phyloP scores from a whole-genome alignment of 2,888 invertebrate species.

The Yponomeuta cagnagella region DNA sequence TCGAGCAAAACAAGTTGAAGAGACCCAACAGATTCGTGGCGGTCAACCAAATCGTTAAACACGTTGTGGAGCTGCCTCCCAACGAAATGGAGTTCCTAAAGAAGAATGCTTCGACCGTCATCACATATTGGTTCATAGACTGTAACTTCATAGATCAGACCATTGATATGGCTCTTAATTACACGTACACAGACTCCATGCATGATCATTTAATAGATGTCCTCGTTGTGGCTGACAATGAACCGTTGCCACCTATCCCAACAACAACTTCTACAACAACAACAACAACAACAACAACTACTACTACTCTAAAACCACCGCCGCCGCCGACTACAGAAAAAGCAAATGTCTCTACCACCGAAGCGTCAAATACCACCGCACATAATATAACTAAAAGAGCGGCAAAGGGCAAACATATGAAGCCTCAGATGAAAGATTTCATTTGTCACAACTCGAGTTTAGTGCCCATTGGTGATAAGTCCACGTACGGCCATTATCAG shows the following conservation, averaged over 20 bases:
- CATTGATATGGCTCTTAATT: conserved; percentile 75
- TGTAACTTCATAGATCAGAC: conserved; percentile 82
- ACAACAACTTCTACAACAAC: conserved; percentile 67
- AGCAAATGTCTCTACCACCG: conserved; percentile 30
- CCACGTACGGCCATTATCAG: conserved; percentile 84
- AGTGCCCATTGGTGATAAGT: conserved; percentile 79
- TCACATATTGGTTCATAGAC: conserved; percentile 88
- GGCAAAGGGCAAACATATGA: conserved; percentile 32
- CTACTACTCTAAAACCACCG: conserved; percentile 44
- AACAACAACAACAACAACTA: conserved; percentile 54
- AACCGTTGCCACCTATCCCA: conserved; percentile 73
- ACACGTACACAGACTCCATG: conserved; percentile 79
- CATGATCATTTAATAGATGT: conserved; percentile 79
- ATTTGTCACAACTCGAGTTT: conserved; percentile 68
- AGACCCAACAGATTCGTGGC: conserved; percentile 78
- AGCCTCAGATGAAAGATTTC: conserved; percentile 33
- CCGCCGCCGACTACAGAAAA: conserved; percentile 31
- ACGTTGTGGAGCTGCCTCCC: conserved; percentile 74
- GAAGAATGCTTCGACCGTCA: conserved; percentile 60
- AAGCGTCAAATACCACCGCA: conserved; percentile 27
- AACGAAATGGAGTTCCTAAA: conserved; percentile 78
- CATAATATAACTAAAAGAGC: conserved; percentile 41
- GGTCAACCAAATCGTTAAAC: conserved; percentile 73
- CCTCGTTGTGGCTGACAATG: conserved; percentile 81
- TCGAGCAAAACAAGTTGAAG: conserved; percentile 78